These are phyloP conservation scores for Eurytoma adleriae DNA, from an alignment of 2,888 invertebrate species.

Conservation along the genomic window DNA sequence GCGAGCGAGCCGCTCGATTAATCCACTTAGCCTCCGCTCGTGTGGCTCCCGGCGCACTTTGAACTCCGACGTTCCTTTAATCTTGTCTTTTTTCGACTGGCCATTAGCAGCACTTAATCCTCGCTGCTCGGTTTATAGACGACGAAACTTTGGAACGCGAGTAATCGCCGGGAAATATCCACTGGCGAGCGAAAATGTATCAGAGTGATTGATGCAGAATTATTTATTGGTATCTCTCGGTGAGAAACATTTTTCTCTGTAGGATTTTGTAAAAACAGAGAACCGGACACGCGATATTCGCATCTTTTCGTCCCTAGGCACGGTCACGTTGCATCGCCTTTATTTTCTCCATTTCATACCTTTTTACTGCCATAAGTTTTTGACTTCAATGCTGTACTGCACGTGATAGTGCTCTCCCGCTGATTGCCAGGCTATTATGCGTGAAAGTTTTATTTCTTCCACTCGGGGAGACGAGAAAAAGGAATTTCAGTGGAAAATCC, in stretches of 20 bases:
- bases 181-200: no score
- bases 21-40: conserved; percentile 7
- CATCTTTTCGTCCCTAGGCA: conserved; percentile 15
- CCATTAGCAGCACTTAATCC: not conserved
- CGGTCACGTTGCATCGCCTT: not conserved
- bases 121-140: not conserved
- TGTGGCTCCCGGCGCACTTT: conserved; percentile 2
- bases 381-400: conserved; percentile 21
- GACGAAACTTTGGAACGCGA: no score
- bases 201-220: no score
- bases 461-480: no score
- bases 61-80: conserved; percentile 17
- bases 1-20: conserved; percentile 1
- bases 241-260: no score
- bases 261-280: no score
- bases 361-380: not conserved
- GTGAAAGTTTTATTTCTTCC: not conserved
- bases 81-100: not conserved
- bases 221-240: no score
- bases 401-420: conserved; percentile 4
- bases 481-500: no score
- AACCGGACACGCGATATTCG: conserved; percentile 1
- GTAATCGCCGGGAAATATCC: no score
- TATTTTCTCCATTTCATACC: not conserved
- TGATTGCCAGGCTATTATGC: not conserved